Evolutionary conservation across 1,140 invertebrate genomes (phyloP), one percentile per base, ranked within the genome.

Genomic region (Scylla paramamosain): DNA sequence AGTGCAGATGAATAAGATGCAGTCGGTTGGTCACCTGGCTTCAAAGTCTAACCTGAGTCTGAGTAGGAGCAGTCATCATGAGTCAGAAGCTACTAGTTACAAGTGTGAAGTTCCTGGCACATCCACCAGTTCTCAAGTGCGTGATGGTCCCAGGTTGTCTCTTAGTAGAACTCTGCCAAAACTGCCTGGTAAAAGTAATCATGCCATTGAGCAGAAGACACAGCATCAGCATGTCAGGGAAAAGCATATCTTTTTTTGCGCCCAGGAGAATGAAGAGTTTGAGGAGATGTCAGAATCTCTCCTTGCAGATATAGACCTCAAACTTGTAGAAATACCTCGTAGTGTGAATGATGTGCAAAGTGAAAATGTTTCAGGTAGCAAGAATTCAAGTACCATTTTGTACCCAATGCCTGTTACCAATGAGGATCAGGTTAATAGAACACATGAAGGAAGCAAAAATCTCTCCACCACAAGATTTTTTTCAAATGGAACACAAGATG

Each of bases 251-350:
- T 77, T 20, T n/a, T 77, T 77, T n/a, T 77, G 67, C 25, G 8
- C 16, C 2, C 0, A n/a, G 25, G 94, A 86, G 16, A 87, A 31
- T 89, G 91, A 91, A 10, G 94, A 95, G 20, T 92, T 93, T 87
- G 91, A 95, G 4, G 25, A 48, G 32, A 86, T 93, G 84, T 48
- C 91, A 67, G 52, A 92, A 84, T 94, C 93, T 39, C n/a, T 94
- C 67, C 39, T 94, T 45, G 67, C 67, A 16, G 87, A 94, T 77
- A 46, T 67, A 16, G 87, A 94, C 10, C 6, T 92, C 31, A 77
- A 89, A 39, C 32, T 77, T 16, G 6, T 32, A 0, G 29, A n/a
- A 28, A 67, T 31, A n/a, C 39, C 52, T 67, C 16, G 16, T 59
- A n/a, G 46, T 25, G 48, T 32, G 39, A 67, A 89, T 32, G 59